phyloP scores from a whole-genome alignment of 2,113 vertebrate species.

The Porphyrio hochstetteri region DNA sequence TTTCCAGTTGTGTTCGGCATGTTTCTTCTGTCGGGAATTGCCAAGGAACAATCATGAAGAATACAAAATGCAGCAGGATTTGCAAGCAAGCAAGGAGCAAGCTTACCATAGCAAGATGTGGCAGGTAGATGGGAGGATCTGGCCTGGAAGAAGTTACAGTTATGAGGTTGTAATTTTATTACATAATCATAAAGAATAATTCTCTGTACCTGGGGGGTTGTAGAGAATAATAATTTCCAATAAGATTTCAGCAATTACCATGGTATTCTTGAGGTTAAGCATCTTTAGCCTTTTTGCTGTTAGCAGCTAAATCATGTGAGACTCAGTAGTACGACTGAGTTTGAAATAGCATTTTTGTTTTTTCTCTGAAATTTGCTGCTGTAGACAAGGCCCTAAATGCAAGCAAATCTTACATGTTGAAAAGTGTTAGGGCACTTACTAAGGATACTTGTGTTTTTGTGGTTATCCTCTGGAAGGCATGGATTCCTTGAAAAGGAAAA shows the following conservation, averaged over 20 bases:
- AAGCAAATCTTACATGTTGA: background rate
- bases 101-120: background rate
- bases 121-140: background rate
- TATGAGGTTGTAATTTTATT: slow-evolving; percentile 30
- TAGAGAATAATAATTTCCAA: background rate
- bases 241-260: background rate
- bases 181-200: slow-evolving; percentile 34
- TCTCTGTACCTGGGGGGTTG: background rate
- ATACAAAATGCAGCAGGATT: background rate
- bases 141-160: background rate
- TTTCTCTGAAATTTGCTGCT: background rate
- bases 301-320: background rate
- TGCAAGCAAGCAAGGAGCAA: background rate
- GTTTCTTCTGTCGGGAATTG: background rate
- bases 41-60: background rate
- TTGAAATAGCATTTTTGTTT: background rate
- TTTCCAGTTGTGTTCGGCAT: background rate
- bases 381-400: background rate
- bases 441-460: background rate
- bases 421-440: background rate
- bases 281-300: background rate
- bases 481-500: background rate
- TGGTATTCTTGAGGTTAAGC: background rate
- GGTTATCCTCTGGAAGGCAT: background rate
- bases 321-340: background rate